Evolutionary conservation across 1,140 invertebrate genomes (phyloP).

Genomic region (Drosophila quadrilineata): DNA sequence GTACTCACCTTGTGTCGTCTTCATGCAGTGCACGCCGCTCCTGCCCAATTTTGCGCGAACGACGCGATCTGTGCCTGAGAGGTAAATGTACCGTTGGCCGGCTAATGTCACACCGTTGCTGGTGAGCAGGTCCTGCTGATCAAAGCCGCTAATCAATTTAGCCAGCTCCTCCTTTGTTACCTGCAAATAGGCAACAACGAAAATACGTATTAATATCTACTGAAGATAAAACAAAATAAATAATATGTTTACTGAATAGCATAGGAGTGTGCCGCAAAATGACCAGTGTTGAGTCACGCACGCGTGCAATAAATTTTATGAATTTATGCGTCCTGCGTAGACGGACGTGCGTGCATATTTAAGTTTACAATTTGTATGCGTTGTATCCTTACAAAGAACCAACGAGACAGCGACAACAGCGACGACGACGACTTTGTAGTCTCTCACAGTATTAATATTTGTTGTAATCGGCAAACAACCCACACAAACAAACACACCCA

Average conservation of each 20-base stretch:
- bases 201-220: no score
- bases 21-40: slow-evolving; percentile 96
- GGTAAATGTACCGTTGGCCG: slow-evolving; percentile 94
- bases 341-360: slow-evolving; percentile 8
- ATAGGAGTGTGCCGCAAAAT: not conserved
- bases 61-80: slow-evolving; percentile 94
- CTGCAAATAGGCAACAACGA: slow-evolving; percentile 81
- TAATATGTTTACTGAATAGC: no score
- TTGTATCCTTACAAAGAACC: slow-evolving; percentile 13
- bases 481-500: slow-evolving; percentile 23
- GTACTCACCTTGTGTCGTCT: slow-evolving; percentile 91
- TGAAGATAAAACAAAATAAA: no score
- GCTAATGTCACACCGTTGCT: slow-evolving; percentile 93
- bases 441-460: slow-evolving; percentile 47
- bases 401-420: not conserved
- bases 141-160: slow-evolving; percentile 93
- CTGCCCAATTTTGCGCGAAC: slow-evolving; percentile 95
- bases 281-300: slow-evolving; percentile 42
- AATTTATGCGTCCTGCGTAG: slow-evolving; percentile 31
- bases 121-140: slow-evolving; percentile 91
- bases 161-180: slow-evolving; percentile 93
- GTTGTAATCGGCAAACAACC: slow-evolving; percentile 48
- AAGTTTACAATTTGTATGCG: slow-evolving; percentile 38
- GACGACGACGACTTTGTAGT: slow-evolving; percentile 21
- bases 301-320: slow-evolving; percentile 49